Evolutionary conservation across 2,113 vertebrate genomes (phyloP).

Genomic region (Ciconia boyciana): DNA sequence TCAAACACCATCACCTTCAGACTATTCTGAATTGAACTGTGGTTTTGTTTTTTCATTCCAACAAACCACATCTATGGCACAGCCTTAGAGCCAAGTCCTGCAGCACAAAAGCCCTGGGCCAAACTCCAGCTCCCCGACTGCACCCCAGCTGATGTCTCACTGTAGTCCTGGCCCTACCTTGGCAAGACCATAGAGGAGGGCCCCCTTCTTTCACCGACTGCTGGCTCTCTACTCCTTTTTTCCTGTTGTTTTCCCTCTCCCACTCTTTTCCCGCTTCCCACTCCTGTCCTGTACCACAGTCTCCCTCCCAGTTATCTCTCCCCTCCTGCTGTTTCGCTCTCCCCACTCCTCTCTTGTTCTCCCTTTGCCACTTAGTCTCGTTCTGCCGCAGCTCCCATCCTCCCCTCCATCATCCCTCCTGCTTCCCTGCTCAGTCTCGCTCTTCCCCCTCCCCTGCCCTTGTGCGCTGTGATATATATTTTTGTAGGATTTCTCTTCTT

Average conservation of each 20-base stretch:
- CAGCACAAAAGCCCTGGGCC: constrained; percentile 25
- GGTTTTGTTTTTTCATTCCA: background rate
- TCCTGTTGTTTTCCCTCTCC: constrained; percentile 9
- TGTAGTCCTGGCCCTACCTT: background rate
- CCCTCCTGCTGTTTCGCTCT: constrained; percentile 6
- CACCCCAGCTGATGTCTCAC: background rate
- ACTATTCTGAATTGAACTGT: background rate
- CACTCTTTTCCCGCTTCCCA: background rate
- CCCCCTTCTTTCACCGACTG: background rate
- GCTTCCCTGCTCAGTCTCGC: constrained; percentile 12
- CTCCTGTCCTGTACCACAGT: background rate
- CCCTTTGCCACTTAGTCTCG: background rate
- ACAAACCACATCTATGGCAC: background rate
- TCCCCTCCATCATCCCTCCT: background rate
- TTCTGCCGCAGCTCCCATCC: background rate
- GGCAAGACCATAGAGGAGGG: background rate
- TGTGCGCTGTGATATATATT: constrained; percentile 81
- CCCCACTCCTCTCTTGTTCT: constrained; percentile 13
- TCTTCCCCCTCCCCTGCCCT: constrained; percentile 38
- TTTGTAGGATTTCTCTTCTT: constrained; percentile 82
- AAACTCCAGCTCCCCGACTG: background rate
- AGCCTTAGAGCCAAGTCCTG: constrained; percentile 21
- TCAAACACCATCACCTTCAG: background rate
- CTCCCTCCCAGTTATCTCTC: background rate
- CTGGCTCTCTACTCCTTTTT: background rate